Base-by-base conservation (phyloP, 2,888 invertebrate species). In the Nymphalis urticae region DNA sequence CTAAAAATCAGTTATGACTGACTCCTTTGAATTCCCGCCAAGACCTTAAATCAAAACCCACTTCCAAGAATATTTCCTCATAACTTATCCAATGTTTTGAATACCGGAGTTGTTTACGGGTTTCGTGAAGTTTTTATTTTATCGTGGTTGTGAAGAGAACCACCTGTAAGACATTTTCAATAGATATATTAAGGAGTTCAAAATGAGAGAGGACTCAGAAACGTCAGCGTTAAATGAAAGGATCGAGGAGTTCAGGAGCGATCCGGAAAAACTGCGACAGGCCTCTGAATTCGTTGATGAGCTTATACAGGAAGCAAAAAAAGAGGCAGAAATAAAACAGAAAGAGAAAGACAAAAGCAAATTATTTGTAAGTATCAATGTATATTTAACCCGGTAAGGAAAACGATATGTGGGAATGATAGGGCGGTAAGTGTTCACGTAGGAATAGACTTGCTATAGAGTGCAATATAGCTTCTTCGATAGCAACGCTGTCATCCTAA, bases 211-310 rank as follows among this genome's bases (percentile, higher is more conserved):
- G 73, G 87, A 88, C 75, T 85, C 82, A 69, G 90, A 91, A 73
- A 82, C 83, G 53, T 80, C 85, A 53, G 83, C 84, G 36, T 79
- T 94, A 71, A 88, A 93, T 72, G 88, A 89, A 72, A 89, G 93
- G 78, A 93, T 94, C 78, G 90, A 92, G 59, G 91, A 93, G 73
- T 95, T 94, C 82, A 94, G 93, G 84, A 91, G 90, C 75, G 94
- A 94, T 79, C 93, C 94, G 53, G 93, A 93, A 72, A 94, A 94
- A 84, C 92, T 94, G 82, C 92, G 93, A 72, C 88, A 93, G 71
- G 92, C 94, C 63, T 88, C 90, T 72, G 94, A 94, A 76, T 94
- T 94, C 85, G 93, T 95, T 75, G 94, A 94, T 78, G 93, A 94
- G 82, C 91, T 94, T 70, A 91, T 94, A 80, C 92, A 93, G 80